phyloP scores from a whole-genome alignment of 2,888 invertebrate species.

The Orchesellides sinensis region DNA sequence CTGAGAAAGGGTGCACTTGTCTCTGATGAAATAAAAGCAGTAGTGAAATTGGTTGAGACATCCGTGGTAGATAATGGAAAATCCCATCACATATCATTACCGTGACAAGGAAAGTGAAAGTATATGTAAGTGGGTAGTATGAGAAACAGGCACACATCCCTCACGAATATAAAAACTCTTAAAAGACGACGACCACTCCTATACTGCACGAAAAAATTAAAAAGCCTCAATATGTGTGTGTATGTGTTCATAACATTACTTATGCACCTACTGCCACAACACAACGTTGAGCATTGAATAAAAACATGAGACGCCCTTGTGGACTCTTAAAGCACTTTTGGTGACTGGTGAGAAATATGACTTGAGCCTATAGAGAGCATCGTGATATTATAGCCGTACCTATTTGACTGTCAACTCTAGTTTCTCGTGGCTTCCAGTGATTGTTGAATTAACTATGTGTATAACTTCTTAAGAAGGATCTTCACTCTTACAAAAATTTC shows the following conservation, averaged over 20 bases:
- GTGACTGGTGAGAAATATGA: not conserved
- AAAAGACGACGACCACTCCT: too few relatives aligned
- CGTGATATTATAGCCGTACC: not conserved
- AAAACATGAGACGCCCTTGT: not conserved
- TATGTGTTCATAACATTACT: not conserved
- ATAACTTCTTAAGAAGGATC: constrained; percentile 6
- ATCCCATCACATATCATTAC: constrained; percentile 62
- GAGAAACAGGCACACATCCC: constrained; percentile 1
- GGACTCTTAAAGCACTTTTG: not conserved
- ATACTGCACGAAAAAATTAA: too few relatives aligned
- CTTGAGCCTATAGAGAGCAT: not conserved
- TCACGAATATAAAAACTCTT: too few relatives aligned
- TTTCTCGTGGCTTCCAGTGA: constrained; percentile 8
- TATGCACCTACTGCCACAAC: too few relatives aligned
- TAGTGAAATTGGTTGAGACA: constrained; percentile 55
- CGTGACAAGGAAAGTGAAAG: constrained; percentile 57
- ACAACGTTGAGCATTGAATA: too few relatives aligned
- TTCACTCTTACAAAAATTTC: constrained; percentile 1
- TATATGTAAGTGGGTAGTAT: constrained; percentile 46
- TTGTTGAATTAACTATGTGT: constrained; percentile 25
- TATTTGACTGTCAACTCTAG: constrained; percentile 11
- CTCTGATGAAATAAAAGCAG: constrained; percentile 50
- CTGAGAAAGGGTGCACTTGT: constrained; percentile 57
- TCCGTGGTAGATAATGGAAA: constrained; percentile 59
- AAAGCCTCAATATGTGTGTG: not conserved